Conservation (phyloP, 2,113 vertebrate genomes). For the Harpagus bidentatus region DNA sequence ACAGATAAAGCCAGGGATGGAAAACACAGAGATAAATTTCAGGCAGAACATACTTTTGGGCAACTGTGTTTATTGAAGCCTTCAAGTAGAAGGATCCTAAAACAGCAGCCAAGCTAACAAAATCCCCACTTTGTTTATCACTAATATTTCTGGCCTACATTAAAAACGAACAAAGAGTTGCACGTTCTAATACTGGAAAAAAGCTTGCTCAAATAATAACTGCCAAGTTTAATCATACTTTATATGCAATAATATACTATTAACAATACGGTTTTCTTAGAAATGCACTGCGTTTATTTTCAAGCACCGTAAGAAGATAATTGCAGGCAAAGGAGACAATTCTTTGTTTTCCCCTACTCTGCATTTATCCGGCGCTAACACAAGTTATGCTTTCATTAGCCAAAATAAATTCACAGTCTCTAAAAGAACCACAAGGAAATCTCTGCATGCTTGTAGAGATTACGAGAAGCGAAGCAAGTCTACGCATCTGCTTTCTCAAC, state of each 20-base stretch:
- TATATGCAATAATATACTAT: background rate
- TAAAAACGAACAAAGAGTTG: background rate
- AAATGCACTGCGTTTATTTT: background rate
- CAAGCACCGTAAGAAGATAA: conserved; percentile 33
- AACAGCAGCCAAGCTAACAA: background rate
- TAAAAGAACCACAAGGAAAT: conserved; percentile 14
- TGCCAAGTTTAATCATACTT: background rate
- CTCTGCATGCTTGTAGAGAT: background rate
- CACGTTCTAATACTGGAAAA: background rate
- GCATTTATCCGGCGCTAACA: background rate
- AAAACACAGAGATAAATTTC: background rate
- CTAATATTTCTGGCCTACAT: background rate
- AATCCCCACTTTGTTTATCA: background rate
- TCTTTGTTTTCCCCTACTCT: background rate
- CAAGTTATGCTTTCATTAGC: background rate
- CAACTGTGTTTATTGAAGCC: background rate
- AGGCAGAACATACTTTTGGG: background rate
- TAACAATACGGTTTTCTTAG: background rate
- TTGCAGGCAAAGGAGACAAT: conserved; percentile 20
- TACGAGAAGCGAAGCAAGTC: background rate
- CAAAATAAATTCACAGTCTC: background rate
- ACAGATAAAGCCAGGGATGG: background rate
- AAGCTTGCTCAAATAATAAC: conserved; percentile 1
- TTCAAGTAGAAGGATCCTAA: background rate
- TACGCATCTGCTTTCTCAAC: background rate